These are phyloP conservation scores for Dasypolia templi DNA, from an alignment of 2,888 invertebrate species.

Conservation along the genomic window DNA sequence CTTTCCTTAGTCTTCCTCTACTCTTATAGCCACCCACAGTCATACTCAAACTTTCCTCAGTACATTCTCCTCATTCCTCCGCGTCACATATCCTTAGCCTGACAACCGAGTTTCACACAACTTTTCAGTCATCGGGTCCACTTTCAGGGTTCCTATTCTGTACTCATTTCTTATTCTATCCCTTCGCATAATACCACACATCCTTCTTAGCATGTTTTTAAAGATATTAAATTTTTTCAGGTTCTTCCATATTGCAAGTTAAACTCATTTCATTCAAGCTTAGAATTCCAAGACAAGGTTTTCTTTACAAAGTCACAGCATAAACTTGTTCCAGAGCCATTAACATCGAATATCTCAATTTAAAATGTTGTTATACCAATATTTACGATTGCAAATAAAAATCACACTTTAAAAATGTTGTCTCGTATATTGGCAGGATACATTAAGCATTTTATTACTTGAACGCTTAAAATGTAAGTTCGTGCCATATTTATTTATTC, in stretches of 20 bases:
- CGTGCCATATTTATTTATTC: neutral
- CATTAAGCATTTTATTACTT: constrained; percentile 53
- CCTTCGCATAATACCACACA: neutral
- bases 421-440: constrained; percentile 26
- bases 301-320: neutral
- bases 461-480: neutral
- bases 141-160: neutral
- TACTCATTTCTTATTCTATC: neutral
- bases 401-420: constrained; percentile 37
- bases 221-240: no score
- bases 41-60: neutral
- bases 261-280: no score
- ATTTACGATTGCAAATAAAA: constrained; percentile 60
- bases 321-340: neutral
- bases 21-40: no score
- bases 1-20: no score
- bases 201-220: no score
- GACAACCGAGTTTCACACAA: neutral
- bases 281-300: neutral
- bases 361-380: constrained; percentile 20
- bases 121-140: neutral
- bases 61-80: neutral
- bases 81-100: neutral
- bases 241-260: neutral
- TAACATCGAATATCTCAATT: constrained; percentile 7